Percentiles rank a stretch among this genome's conserved stretches.
phyloP scores from a whole-genome alignment of 2,797 vertebrate genomes.

The Lindbergichthys nudifrons region DNA sequence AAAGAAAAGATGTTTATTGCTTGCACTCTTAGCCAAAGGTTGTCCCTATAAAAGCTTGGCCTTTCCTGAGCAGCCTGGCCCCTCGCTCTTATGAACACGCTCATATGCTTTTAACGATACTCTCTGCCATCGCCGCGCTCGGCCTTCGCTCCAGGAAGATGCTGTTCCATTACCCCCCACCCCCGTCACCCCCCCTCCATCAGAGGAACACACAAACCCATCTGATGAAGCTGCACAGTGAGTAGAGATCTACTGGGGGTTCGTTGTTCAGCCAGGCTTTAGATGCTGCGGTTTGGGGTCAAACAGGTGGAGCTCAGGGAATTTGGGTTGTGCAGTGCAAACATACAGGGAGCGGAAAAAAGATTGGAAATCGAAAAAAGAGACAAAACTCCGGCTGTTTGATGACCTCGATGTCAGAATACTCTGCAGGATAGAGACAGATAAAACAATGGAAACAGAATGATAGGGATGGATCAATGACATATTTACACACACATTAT shows the following conservation, averaged over 20 bases:
- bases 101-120: conserved; percentile 77
- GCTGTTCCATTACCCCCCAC: conserved; percentile 65
- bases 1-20: conserved; percentile 76
- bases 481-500: conserved; percentile 10
- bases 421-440: conserved; percentile 14
- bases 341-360: not conserved
- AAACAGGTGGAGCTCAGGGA: conserved; percentile 41
- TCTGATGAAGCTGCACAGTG: conserved; percentile 48
- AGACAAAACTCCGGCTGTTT: conserved; percentile 35
- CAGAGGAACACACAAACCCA: conserved; percentile 50
- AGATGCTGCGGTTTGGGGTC: conserved; percentile 42
- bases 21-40: conserved; percentile 71
- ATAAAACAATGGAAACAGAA: conserved; percentile 12
- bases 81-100: conserved; percentile 59
- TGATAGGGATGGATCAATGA: conserved; percentile 7
- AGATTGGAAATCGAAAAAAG: conserved; percentile 45
- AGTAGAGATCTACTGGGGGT: conserved; percentile 35
- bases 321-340: conserved; percentile 33
- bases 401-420: conserved; percentile 38
- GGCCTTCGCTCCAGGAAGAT: conserved; percentile 68
- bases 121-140: conserved; percentile 57
- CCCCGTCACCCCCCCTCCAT: conserved; percentile 18
- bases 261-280: conserved; percentile 21
- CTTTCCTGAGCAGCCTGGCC: conserved; percentile 67
- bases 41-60: conserved; percentile 77